These are phyloP conservation scores for Patella depressa DNA, from an alignment of 2,888 invertebrate species.

Conservation along the genomic window DNA sequence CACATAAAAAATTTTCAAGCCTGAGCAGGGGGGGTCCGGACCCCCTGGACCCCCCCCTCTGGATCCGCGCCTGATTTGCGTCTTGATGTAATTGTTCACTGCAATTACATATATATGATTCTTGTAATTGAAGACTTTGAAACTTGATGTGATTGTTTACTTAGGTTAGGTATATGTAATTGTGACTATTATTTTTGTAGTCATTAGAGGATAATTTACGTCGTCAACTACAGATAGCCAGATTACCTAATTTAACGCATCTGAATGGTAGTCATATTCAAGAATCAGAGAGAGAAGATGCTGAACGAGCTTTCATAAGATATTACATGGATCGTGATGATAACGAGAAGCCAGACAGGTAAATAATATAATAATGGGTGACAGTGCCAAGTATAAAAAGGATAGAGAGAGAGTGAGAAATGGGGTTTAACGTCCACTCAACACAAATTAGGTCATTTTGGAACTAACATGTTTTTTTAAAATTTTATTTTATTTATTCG, in stretches of 20 bases:
- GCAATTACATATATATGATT: background rate
- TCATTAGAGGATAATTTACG: constrained; percentile 81
- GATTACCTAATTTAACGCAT: constrained; percentile 86
- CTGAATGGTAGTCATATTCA: constrained; percentile 93
- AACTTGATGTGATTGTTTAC: background rate
- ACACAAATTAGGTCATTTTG: too few species aligned
- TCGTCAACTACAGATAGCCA: constrained; percentile 87
- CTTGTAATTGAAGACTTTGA: background rate
- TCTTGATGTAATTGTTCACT: too few species aligned
- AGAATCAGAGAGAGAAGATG: constrained; percentile 88
- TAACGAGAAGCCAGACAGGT: constrained; percentile 77
- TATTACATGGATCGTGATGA: constrained; percentile 84
- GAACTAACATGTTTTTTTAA: too few species aligned
- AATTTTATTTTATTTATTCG: too few species aligned
- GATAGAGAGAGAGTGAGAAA: too few species aligned
- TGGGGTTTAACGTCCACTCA: too few species aligned
- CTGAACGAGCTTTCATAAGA: constrained; percentile 92
- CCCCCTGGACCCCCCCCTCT: too few species aligned
- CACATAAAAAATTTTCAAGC: too few species aligned
- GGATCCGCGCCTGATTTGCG: too few species aligned
- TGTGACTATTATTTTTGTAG: constrained; percentile 33
- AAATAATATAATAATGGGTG: constrained; percentile 30
- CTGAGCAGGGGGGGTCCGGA: too few species aligned
- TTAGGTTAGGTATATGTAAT: background rate
- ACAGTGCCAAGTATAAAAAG: too few species aligned